A percentile compares a stretch with the other conserved stretches of the same genome.
Conservation (phyloP, 1,140 invertebrate genomes). For the Planococcus citri region DNA sequence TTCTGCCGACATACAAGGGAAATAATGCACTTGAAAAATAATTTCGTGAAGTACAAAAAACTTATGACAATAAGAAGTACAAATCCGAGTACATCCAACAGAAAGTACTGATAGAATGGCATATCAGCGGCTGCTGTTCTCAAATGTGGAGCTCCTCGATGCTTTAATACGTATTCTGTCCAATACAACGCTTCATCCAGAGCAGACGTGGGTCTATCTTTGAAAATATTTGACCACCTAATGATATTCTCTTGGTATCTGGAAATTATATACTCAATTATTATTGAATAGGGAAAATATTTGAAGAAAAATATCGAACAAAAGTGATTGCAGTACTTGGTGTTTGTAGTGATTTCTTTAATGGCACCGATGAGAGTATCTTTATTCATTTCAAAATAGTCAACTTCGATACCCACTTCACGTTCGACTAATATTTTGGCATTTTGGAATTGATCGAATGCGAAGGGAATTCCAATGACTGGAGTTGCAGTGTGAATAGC, state of each 20-base stretch:
- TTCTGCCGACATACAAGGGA: no score
- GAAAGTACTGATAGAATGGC: background rate
- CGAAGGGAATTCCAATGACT: slow-evolving; percentile 44
- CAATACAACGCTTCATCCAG: no score
- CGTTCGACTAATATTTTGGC: slow-evolving; percentile 31
- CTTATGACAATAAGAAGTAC: no score
- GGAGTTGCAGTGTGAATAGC: slow-evolving; percentile 36
- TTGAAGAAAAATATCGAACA: background rate
- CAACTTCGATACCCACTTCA: slow-evolving; percentile 29
- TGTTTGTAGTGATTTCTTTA: slow-evolving; percentile 14
- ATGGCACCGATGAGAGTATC: slow-evolving; percentile 21
- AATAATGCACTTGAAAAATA: no score
- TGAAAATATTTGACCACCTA: slow-evolving; percentile 29
- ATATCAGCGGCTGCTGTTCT: background rate
- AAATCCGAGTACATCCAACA: background rate
- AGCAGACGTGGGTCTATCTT: slow-evolving; percentile 34
- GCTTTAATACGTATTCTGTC: no score
- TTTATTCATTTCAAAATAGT: slow-evolving; percentile 19
- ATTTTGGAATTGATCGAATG: slow-evolving; percentile 45
- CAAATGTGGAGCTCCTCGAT: no score
- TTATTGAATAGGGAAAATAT: background rate
- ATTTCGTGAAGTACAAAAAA: no score
- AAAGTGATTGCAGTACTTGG: background rate
- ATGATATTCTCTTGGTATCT: slow-evolving; percentile 34
- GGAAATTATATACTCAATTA: background rate